Evolutionary conservation across 2,797 vertebrate species (phyloP).

Genomic region (Petrocephalus sullivani): DNA sequence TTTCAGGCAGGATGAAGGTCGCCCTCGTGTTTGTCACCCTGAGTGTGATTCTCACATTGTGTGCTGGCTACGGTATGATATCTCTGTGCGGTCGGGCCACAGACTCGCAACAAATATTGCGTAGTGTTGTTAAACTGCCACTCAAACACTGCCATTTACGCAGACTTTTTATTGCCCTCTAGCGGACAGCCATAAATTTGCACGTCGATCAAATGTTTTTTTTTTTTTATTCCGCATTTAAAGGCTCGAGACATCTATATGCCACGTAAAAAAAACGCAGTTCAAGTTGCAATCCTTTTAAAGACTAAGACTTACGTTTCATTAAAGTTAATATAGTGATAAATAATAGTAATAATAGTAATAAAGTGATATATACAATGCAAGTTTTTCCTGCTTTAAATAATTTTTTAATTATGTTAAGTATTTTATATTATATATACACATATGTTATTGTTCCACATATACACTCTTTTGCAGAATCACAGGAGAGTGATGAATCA

Average conservation of each 20-base stretch:
- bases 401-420: background rate
- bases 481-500: constrained; percentile 67
- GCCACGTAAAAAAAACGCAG: background rate
- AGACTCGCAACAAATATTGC: background rate
- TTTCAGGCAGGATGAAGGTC: constrained; percentile 23
- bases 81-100: background rate
- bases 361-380: background rate
- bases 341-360: too few relatives aligned
- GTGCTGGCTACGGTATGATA: constrained; percentile 18
- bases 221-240: background rate
- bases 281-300: background rate
- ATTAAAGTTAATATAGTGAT: background rate
- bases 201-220: background rate
- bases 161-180: background rate
- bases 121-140: background rate
- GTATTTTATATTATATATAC: background rate
- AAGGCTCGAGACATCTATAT: background rate
- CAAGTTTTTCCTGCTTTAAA: background rate
- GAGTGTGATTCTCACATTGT: constrained; percentile 9
- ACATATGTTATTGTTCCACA: background rate
- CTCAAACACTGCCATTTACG: background rate
- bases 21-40: background rate
- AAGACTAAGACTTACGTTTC: background rate
- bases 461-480: constrained; percentile 53
- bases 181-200: background rate